Base-by-base conservation (phyloP, 1,140 invertebrate species). In the Tachypleus tridentatus region DNA sequence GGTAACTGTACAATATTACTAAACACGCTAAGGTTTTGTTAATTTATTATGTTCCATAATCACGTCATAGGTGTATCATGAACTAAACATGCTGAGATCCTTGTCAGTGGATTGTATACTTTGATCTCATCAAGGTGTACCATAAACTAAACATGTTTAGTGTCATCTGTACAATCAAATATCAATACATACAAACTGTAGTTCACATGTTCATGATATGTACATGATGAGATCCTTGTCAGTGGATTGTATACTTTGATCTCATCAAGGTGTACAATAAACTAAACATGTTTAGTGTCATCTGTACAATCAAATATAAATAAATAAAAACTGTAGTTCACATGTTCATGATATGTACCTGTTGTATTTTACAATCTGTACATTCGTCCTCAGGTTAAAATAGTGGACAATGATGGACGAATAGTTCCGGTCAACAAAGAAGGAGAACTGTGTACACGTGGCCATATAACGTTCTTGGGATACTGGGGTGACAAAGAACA, bases 401-500 rank as follows among this genome's bases (percentile, higher is more conserved):
- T 93, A 4, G 82, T 95, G 6, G 85, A 96, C 74, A 75, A 78
- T 0, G 74, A 87, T 6, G 88, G 86, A 0, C 70, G 80, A 0
- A 78, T 84, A 3, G 87, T 96, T 4, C 86, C 88, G 0, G 81
- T 87, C 51, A 91, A 87, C 3, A 79, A 78, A 48, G 76, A 84
- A 0, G 95, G 95, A 0, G 94, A 98, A 76, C 75, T 97, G 3
- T 87, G 85, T 72, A 80, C 89, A 0, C 81, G 92, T 61, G 90
- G 91, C 0, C 96, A 94, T 74, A 74, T 73, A 49, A 84, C 79
- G 4, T 96, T 97, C 89, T 73, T 87, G 56, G 82, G 84, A 11
- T 98, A 98, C 75, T 95, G 86, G 85, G 79, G 82, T 4, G 91
- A 97, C 72, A 80, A 84, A 4, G 83, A 84, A 53, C 92, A 87